Conservation (phyloP, 37 sponge, comb jelly and placozoan species). For the Tethya wilhelma region DNA sequence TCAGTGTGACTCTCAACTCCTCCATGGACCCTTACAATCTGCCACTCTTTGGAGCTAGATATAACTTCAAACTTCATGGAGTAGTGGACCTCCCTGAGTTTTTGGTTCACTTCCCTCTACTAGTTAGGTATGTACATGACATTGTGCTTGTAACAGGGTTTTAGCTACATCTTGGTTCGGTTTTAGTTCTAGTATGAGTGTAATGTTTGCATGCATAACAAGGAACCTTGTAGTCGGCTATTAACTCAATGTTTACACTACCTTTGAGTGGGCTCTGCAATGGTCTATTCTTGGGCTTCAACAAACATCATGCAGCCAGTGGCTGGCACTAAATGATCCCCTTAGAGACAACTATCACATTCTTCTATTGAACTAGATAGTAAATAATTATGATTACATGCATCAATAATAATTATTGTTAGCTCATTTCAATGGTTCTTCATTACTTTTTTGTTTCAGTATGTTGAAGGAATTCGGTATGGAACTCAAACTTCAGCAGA, state of each 20-base stretch:
- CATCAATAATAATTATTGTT: background rate
- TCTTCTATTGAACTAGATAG: no score
- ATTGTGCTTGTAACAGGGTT: background rate
- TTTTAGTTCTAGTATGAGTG: background rate
- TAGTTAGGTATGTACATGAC: constrained; percentile 52
- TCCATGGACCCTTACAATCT: constrained; percentile 59
- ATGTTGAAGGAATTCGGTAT: constrained; percentile 83
- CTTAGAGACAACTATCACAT: no score
- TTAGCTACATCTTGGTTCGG: background rate
- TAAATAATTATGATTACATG: no score
- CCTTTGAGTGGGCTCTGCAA: no score
- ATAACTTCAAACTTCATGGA: constrained; percentile 92
- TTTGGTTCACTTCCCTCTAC: constrained; percentile 93
- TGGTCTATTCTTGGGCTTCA: no score
- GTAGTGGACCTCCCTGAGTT: constrained; percentile 96
- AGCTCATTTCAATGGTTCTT: no score
- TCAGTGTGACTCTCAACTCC: constrained; percentile 53
- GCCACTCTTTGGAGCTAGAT: constrained; percentile 93
- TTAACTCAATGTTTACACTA: no score
- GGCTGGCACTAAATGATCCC: no score
- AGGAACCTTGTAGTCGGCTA: no score
- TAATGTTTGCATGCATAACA: no score
- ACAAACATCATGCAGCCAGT: no score
- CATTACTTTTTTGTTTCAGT: constrained; percentile 29
- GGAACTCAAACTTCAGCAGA: constrained; percentile 63